These are phyloP conservation scores for Emydoidea blandingii DNA, from an alignment of 2,797 vertebrate species.

Conservation along the genomic window DNA sequence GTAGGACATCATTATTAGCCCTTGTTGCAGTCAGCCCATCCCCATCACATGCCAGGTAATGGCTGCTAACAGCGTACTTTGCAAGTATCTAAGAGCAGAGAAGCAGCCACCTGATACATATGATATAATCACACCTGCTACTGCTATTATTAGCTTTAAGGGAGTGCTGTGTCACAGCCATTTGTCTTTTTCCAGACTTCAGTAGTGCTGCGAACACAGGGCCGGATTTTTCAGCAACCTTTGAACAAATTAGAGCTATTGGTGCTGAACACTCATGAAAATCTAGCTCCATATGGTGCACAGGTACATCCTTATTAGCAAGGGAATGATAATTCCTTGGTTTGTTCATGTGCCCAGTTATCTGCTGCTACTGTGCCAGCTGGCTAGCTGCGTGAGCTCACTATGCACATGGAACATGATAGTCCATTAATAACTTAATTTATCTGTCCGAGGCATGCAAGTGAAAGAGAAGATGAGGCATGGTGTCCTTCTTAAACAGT, in stretches of 20 bases:
- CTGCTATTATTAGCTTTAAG: not conserved
- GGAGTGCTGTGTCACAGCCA: not conserved
- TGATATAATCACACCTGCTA: fast-evolving
- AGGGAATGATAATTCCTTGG: not conserved
- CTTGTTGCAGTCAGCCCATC: slow-evolving; percentile 6
- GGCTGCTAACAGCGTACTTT: not conserved
- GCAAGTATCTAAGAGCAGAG: not conserved
- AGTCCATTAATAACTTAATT: not conserved
- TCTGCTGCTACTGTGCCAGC: not conserved
- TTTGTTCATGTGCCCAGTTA: not conserved
- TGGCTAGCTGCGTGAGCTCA: not conserved
- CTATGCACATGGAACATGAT: not conserved
- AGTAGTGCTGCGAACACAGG: not conserved
- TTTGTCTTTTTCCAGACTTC: not conserved
- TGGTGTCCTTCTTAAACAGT: not conserved
- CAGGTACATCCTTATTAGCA: not conserved
- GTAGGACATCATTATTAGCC: not conserved
- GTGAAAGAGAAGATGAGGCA: not conserved
- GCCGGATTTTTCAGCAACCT: not conserved
- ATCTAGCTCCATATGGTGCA: not conserved
- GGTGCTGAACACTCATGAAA: not conserved
- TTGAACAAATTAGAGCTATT: fast-evolving
- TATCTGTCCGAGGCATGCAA: not conserved
- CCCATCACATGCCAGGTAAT: fast-evolving
- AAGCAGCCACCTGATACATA: not conserved